A percentile compares a stretch with the other conserved stretches of the same genome.
Conservation (phyloP, 2,113 vertebrate species). For the Turnix velox region DNA sequence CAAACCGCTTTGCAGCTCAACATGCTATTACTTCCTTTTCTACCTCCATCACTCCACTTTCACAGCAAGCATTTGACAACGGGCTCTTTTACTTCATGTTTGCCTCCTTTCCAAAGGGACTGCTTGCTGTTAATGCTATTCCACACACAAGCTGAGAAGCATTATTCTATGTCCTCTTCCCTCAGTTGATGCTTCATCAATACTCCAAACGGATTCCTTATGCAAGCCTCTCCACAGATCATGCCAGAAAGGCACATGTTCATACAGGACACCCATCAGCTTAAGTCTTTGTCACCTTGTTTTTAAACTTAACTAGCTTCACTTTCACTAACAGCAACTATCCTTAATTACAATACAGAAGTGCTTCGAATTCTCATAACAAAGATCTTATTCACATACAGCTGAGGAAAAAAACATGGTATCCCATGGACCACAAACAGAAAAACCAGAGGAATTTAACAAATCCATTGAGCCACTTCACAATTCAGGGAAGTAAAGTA, state of each 20-base stretch:
- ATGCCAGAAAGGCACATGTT: neutral
- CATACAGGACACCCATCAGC: neutral
- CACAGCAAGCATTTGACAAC: slow-evolving; percentile 12
- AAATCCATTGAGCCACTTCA: neutral
- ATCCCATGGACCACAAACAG: neutral
- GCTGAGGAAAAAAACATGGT: neutral
- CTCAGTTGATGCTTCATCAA: slow-evolving; percentile 20
- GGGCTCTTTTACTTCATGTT: neutral
- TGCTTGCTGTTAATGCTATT: slow-evolving; percentile 24
- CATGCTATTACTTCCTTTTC: neutral
- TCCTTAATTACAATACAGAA: neutral
- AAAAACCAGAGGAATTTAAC: neutral
- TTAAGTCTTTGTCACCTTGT: neutral
- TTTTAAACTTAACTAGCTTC: neutral
- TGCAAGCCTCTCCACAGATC: neutral
- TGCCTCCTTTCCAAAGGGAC: neutral
- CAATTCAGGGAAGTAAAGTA: neutral
- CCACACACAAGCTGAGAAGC: slow-evolving; percentile 7
- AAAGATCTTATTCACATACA: neutral
- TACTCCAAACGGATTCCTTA: neutral
- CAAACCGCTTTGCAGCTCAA: neutral
- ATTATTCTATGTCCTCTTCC: slow-evolving; percentile 34
- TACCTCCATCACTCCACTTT: neutral
- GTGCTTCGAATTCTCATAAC: neutral
- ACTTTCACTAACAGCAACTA: neutral